Conservation (phyloP, 2,797 vertebrate species). For the Darevskia nairensis region DNA sequence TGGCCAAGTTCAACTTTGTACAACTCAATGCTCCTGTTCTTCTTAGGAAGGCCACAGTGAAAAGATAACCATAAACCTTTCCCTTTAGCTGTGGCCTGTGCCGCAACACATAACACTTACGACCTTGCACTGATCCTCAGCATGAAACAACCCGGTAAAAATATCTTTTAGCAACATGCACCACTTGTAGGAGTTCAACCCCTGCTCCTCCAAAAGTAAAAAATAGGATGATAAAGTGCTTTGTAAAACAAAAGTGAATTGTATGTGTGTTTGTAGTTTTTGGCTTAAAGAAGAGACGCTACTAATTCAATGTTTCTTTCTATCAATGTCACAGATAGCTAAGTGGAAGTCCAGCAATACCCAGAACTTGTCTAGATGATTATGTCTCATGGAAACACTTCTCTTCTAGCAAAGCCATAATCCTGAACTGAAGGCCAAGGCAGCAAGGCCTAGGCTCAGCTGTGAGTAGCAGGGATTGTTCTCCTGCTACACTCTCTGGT, state of each 20-base stretch:
- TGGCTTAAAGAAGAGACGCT: slow-evolving; percentile 43
- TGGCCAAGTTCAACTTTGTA: not conserved
- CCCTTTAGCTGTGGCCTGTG: too few species aligned
- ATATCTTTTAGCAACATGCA: too few species aligned
- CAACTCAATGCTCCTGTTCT: too few species aligned
- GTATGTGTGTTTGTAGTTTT: slow-evolving; percentile 23
- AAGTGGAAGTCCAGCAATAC: slow-evolving; percentile 52
- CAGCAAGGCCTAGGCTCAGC: slow-evolving; percentile 60
- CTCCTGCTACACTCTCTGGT: slow-evolving; percentile 48
- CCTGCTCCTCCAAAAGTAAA: too few species aligned
- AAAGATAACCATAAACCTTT: too few species aligned
- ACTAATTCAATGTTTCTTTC: slow-evolving; percentile 50
- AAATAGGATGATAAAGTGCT: not conserved
- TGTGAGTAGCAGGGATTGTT: slow-evolving; percentile 41
- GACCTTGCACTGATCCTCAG: too few species aligned
- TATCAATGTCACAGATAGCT: slow-evolving; percentile 44
- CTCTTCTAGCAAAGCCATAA: slow-evolving; percentile 65
- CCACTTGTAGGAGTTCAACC: too few species aligned
- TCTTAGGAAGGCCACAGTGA: too few species aligned
- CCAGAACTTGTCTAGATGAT: slow-evolving; percentile 65
- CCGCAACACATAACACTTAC: too few species aligned
- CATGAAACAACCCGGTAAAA: too few species aligned
- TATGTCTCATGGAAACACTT: slow-evolving; percentile 68
- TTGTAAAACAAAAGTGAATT: not conserved
- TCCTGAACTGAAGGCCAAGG: slow-evolving; percentile 66